A percentile compares a stretch with the other conserved stretches of the same genome.
phyloP scores from a whole-genome alignment of 2,888 invertebrate species.

The Aethes cnicana region DNA sequence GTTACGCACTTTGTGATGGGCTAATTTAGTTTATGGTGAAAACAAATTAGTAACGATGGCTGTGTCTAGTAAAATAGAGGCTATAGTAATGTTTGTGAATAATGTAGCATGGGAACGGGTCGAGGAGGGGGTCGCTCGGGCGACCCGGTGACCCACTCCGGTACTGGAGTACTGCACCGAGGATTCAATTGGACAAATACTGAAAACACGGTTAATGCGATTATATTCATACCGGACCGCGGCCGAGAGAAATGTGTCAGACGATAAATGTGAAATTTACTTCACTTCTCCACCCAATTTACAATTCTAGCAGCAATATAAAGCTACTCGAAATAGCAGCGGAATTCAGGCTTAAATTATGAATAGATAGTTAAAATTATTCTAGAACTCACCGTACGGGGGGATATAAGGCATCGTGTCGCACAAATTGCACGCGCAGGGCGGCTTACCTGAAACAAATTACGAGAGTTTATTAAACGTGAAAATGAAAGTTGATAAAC shows the following conservation, averaged over 20 bases:
- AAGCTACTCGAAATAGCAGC: not conserved
- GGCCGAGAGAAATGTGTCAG: conserved; percentile 17
- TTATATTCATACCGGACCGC: conserved; percentile 51
- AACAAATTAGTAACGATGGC: conserved; percentile 3
- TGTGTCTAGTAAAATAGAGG: conserved; percentile 45
- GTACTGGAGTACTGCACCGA: conserved; percentile 66
- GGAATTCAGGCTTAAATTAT: not conserved
- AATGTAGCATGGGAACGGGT: conserved; percentile 55
- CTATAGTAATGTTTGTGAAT: conserved; percentile 64
- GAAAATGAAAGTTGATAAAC: conserved; percentile 18
- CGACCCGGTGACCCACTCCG: conserved; percentile 72
- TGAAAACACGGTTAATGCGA: conserved; percentile 67
- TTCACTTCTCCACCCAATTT: conserved; percentile 8
- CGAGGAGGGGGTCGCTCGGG: conserved; percentile 38
- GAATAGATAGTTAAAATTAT: too few relatives aligned
- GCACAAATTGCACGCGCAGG: conserved; percentile 58
- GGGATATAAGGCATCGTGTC: conserved; percentile 50
- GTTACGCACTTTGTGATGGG: not conserved
- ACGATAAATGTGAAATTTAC: conserved; percentile 23
- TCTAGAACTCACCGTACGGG: conserved; percentile 66
- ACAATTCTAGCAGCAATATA: conserved; percentile 10
- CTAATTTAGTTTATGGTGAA: conserved; percentile 10
- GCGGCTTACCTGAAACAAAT: conserved; percentile 74
- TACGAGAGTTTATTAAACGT: conserved; percentile 22
- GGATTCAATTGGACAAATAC: conserved; percentile 71